Evolutionary conservation across 1,140 invertebrate species (phyloP), one percentile per base, ranked within the genome.

Genomic region (Sminthurinus signatus): DNA sequence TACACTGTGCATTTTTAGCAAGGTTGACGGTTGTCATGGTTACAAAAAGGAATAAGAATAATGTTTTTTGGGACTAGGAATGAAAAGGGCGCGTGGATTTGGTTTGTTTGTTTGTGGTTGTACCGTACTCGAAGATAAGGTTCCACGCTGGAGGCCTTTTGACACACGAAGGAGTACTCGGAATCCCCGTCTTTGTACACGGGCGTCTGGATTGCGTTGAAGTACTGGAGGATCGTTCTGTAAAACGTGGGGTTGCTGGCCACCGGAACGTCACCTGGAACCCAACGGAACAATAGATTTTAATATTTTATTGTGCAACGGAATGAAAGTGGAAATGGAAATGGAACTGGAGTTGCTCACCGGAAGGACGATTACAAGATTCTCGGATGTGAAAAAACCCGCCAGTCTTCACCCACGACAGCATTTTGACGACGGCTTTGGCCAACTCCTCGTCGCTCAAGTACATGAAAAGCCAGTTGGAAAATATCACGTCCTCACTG

Each of bases 391-490:
- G 82, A 2, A 83, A 73, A 68, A 78, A 78, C 2, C 82, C 82
- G 32, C 75, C 77, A 19, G 77, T 75, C 56, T 74, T 75, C 10
- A 84, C 73, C 82, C 82, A 84, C 36, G 67, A 58, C 3, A 84
- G 67, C 32, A 79, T 74, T 58, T 79, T 80, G 29, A 72, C 62
- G 5, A 82, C 71, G 10, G 84, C 73, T 17, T 75, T 68, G 36
- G 77, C 70, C 3, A 80, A 76, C 68, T 84, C 83, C 3, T 74
- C 72, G 65, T 84, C 81, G 39, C 73, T 73, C 32, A 84, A 66
- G 69, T 84, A 84, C 83, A 84, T 84, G 50, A 84, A 75, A 19
- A 84, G 74, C 83, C 83, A 84, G 71, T 84, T 84, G 67, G 81
- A 81, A 73, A 84, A 84, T 2, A 84, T 76, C 21, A 83, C 60